Conservation (phyloP, 2,113 vertebrate species). For the Alouatta palliata region DNA sequence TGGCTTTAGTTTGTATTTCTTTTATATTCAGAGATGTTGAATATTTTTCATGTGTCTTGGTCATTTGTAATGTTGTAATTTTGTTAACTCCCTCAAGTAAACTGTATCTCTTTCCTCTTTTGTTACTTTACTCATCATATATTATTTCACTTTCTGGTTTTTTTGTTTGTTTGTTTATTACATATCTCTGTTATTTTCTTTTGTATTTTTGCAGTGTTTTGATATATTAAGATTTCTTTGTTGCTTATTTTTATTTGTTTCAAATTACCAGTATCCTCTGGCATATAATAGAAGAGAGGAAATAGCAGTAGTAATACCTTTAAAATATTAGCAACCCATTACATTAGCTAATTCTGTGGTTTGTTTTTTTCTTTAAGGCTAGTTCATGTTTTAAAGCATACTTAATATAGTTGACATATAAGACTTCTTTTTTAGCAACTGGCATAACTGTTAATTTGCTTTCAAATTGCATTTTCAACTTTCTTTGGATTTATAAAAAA, state of each 20-base stretch:
- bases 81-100: neutral
- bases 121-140: neutral
- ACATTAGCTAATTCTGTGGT: neutral
- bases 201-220: neutral
- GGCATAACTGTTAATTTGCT: slow-evolving; percentile 75
- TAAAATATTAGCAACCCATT: slow-evolving; percentile 1
- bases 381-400: neutral
- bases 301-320: neutral
- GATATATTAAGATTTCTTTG: neutral
- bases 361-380: neutral
- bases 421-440: slow-evolving; percentile 11
- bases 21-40: neutral
- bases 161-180: neutral
- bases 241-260: neutral
- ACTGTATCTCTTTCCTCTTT: neutral
- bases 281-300: neutral
- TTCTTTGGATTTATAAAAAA: slow-evolving; percentile 74
- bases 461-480: slow-evolving; percentile 80
- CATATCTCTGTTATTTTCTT: neutral
- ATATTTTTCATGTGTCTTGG: neutral
- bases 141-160: neutral
- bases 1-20: neutral
- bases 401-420: neutral
- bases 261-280: neutral
- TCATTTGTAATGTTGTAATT: neutral